Percentiles rank a stretch among this genome's conserved stretches.
Conservation (phyloP, 2,888 invertebrate species). For the Ariolimax columbianus region DNA sequence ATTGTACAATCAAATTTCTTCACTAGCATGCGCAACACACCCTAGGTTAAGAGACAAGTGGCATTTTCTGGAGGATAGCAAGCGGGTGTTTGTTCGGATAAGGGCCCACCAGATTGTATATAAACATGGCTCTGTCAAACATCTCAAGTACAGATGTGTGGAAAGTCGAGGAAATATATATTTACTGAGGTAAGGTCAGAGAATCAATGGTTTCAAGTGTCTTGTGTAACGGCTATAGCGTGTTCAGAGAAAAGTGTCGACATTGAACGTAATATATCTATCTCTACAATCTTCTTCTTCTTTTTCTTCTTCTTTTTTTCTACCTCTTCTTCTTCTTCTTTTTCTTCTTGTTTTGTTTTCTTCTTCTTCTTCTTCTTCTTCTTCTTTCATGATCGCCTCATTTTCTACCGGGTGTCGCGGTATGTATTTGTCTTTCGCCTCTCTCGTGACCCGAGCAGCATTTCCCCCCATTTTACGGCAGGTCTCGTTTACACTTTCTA, state of each 20-base stretch:
- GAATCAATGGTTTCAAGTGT: too few species aligned
- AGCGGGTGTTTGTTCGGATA: slow-evolving; percentile 54
- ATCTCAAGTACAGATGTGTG: slow-evolving; percentile 59
- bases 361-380: neutral
- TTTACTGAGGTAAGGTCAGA: slow-evolving; percentile 57
- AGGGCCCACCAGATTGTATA: slow-evolving; percentile 54
- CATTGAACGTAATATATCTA: neutral
- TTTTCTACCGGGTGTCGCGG: too few species aligned
- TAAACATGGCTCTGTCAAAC: slow-evolving; percentile 54
- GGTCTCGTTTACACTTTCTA: too few species aligned
- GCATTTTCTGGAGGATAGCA: slow-evolving; percentile 54
- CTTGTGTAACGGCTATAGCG: neutral
- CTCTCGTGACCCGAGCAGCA: too few species aligned
- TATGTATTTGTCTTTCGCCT: too few species aligned
- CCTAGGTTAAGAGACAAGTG: slow-evolving; percentile 58
- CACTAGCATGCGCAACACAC: slow-evolving; percentile 49
- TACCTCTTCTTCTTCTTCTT: too few species aligned
- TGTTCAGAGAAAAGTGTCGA: neutral
- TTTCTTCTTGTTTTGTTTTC: too few species aligned
- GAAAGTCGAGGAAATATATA: slow-evolving; percentile 60
- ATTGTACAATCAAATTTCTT: neutral
- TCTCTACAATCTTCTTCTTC: neutral
- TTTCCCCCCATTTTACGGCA: too few species aligned
- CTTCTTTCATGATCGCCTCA: too few species aligned
- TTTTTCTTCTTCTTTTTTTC: neutral